Percentiles rank a stretch among this genome's conserved stretches.
phyloP scores from a whole-genome alignment of 2,797 vertebrate genomes.

The Glyptemys insculpta region DNA sequence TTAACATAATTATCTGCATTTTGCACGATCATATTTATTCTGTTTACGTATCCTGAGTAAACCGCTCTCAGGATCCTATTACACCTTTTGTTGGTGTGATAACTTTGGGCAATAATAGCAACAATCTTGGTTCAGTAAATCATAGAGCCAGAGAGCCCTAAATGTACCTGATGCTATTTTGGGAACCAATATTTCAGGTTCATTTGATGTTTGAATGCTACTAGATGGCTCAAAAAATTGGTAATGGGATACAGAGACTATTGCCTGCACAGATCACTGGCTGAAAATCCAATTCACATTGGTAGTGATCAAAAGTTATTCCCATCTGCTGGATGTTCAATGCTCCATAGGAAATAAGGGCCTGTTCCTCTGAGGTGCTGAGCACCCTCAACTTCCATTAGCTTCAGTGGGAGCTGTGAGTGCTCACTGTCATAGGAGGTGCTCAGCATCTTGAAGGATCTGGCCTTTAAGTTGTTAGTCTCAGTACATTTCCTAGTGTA shows the following conservation, averaged over 20 bases:
- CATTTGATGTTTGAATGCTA: not conserved
- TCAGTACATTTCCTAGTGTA: not conserved
- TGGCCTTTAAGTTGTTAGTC: not conserved
- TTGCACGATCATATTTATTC: not conserved
- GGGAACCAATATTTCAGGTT: not conserved
- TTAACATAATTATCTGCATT: not conserved
- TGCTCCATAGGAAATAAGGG: not conserved
- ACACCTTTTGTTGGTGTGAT: not conserved
- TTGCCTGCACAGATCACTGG: not conserved
- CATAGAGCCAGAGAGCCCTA: not conserved
- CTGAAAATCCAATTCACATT: not conserved
- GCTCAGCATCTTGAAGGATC: not conserved
- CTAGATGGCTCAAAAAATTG: not conserved
- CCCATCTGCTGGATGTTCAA: not conserved
- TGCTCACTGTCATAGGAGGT: not conserved
- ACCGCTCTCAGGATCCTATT: not conserved
- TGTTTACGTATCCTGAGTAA: not conserved
- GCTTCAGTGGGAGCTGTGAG: not conserved
- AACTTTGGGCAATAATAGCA: not conserved
- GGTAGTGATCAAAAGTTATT: not conserved
- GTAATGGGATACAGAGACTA: not conserved
- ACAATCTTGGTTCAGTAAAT: not conserved
- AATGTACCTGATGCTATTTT: not conserved
- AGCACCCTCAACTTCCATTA: not conserved
- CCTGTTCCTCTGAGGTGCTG: not conserved